Evolutionary conservation across 2,888 invertebrate genomes (phyloP).

Genomic region (Drosophila meridiana): DNA sequence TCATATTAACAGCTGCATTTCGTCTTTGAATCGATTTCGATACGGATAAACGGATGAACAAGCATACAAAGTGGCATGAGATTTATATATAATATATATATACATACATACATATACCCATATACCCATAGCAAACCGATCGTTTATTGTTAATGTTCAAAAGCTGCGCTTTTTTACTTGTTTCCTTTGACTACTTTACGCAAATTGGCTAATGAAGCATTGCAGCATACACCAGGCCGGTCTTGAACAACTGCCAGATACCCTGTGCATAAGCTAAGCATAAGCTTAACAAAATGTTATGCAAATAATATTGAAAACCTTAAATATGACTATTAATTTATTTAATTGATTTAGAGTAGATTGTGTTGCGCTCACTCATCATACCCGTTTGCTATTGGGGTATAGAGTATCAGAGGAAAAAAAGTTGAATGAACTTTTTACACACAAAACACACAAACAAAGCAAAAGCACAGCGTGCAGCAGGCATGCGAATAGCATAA

Average conservation of each 20-base stretch:
- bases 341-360: background rate
- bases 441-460: constrained; percentile 23
- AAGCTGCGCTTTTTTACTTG: constrained; percentile 11
- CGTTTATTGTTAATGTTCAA: constrained; percentile 30
- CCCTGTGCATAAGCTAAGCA: background rate
- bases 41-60: background rate
- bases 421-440: constrained; percentile 74
- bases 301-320: background rate
- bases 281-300: background rate
- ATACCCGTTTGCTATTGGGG: background rate
- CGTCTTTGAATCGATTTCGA: background rate
- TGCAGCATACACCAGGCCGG: background rate
- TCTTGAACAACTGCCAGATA: background rate
- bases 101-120: background rate
- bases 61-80: background rate
- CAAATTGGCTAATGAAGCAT: constrained; percentile 71
- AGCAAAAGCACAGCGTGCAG: constrained; percentile 15
- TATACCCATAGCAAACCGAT: constrained; percentile 23
- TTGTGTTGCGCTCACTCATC: background rate
- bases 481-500: constrained; percentile 50
- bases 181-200: constrained; percentile 39
- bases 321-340: background rate
- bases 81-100: background rate
- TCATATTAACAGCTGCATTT: background rate
- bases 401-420: background rate